A percentile compares a stretch with the other conserved stretches of the same genome.
Evolutionary conservation across 1,140 invertebrate genomes (phyloP).

Genomic region (Cheumatopsyche charites): DNA sequence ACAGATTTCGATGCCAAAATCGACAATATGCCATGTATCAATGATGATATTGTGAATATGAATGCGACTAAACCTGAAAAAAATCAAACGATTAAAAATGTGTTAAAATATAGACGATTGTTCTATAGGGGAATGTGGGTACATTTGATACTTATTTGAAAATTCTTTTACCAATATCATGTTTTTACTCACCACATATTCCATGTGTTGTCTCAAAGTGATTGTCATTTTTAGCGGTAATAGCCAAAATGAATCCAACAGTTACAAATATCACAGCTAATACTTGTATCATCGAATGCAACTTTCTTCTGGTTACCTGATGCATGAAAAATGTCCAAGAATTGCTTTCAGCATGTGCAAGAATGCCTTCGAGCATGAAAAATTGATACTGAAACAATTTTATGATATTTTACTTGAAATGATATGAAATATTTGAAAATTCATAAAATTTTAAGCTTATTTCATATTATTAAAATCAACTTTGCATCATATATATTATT

Average conservation of each 20-base stretch:
- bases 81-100: no score
- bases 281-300: not conserved
- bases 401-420: no score
- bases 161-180: no score
- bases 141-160: no score
- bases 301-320: not conserved
- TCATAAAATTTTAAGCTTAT: no score
- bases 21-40: no score
- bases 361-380: not conserved
- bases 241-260: not conserved
- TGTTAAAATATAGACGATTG: no score
- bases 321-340: not conserved
- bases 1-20: no score
- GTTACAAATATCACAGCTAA: not conserved
- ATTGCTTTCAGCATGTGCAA: not conserved
- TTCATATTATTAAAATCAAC: no score
- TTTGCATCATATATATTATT: no score
- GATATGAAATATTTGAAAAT: no score
- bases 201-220: not conserved
- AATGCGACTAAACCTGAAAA: not conserved
- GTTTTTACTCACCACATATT: constrained; percentile 4
- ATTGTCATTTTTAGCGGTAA: not conserved
- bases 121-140: no score
- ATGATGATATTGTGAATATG: not conserved
- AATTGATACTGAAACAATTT: not conserved